Percentiles rank a stretch among this genome's conserved stretches.
These are phyloP conservation scores for Lamprologus sp. DNA, from an alignment of 2,113 vertebrate genomes.

Conservation along the genomic window DNA sequence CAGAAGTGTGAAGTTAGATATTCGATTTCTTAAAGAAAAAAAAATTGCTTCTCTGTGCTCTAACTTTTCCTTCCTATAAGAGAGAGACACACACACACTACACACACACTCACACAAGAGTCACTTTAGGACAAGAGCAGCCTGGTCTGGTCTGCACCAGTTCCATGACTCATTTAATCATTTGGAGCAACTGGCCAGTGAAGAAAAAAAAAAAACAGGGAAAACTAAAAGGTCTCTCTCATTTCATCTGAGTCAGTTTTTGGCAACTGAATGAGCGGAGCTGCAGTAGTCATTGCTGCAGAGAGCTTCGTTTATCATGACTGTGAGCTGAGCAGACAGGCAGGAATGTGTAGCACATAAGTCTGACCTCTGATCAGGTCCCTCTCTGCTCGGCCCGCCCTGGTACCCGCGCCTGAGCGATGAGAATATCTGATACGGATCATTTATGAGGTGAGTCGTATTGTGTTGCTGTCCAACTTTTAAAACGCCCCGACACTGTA, in stretches of 20 bases:
- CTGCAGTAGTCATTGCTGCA: neutral
- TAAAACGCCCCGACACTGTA: neutral
- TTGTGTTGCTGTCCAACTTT: neutral
- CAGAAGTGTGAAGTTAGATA: neutral
- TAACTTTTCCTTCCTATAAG: neutral
- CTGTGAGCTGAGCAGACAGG: slow-evolving; percentile 21
- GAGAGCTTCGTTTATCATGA: neutral
- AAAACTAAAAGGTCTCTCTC: slow-evolving; percentile 28
- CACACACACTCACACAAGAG: neutral
- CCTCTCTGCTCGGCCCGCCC: neutral
- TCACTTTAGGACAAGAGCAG: slow-evolving; percentile 25
- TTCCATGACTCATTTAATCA: slow-evolving; percentile 53
- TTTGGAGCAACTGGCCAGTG: neutral
- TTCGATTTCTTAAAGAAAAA: neutral
- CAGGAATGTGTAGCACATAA: slow-evolving; percentile 56
- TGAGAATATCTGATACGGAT: neutral
- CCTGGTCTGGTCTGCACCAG: slow-evolving; percentile 36
- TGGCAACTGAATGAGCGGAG: slow-evolving; percentile 36
- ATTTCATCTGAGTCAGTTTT: slow-evolving; percentile 57
- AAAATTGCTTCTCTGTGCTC: neutral
- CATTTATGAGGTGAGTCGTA: neutral
- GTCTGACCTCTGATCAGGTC: neutral
- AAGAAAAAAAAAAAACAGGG: neutral
- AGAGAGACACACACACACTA: neutral
- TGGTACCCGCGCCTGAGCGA: neutral